Percentiles rank a stretch among this genome's conserved stretches.
phyloP scores from a whole-genome alignment of 2,888 invertebrate species.

The Acronicta alni region DNA sequence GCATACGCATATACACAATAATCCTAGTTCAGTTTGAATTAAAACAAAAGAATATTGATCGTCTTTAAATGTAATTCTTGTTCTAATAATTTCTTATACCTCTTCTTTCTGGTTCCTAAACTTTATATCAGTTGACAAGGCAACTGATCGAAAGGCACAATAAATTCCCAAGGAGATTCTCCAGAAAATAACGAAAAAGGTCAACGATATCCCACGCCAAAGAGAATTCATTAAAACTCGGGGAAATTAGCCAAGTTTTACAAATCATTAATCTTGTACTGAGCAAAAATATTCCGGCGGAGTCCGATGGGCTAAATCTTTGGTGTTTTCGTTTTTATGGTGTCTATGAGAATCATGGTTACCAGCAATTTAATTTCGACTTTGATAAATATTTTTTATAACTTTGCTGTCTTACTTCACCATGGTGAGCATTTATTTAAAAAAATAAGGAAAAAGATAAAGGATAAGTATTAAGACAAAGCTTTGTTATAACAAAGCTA shows the following conservation, averaged over 20 bases:
- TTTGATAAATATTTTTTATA: no score
- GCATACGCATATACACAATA: no score
- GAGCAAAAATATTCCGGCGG: conserved; percentile 56
- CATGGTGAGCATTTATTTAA: no score
- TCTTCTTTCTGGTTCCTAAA: conserved; percentile 12
- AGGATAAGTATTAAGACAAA: no score
- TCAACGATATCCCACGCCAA: conserved; percentile 38
- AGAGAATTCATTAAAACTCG: conserved; percentile 66
- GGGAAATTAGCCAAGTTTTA: conserved; percentile 70
- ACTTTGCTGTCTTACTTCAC: no score
- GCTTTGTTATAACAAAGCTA: no score
- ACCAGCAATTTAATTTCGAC: neutral
- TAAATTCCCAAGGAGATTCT: conserved; percentile 26
- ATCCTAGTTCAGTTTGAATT: no score
- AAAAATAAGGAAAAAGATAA: no score
- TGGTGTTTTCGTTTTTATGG: conserved; percentile 7
- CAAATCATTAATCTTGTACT: conserved; percentile 69
- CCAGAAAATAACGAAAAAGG: conserved; percentile 42
- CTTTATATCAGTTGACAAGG: conserved; percentile 14
- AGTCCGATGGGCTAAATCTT: conserved; percentile 10
- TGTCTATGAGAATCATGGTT: neutral
- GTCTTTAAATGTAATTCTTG: conserved; percentile 8
- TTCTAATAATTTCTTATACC: no score
- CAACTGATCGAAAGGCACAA: conserved; percentile 29
- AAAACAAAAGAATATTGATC: neutral